Percentiles rank a stretch among this genome's conserved stretches.
Evolutionary conservation across 2,888 invertebrate genomes (phyloP).

Genomic region (Phorcus lineatus): DNA sequence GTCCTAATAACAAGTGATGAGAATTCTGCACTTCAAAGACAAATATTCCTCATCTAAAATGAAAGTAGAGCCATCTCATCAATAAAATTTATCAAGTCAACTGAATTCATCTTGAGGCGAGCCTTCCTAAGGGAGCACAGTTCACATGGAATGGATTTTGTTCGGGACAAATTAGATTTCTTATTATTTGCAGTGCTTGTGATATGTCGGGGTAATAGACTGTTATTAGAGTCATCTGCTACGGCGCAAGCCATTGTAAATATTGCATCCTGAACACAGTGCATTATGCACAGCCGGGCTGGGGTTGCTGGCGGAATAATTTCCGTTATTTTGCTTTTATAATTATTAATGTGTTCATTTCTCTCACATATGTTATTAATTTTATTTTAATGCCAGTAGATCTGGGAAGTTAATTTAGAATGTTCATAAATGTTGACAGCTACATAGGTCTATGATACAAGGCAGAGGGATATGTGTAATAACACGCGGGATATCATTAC

Average conservation of each 20-base stretch:
- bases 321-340: too few species aligned
- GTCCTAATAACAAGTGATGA: neutral
- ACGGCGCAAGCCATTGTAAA: neutral
- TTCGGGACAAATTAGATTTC: constrained; percentile 21
- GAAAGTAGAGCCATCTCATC: constrained; percentile 14
- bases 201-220: neutral
- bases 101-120: neutral
- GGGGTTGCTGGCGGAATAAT: too few species aligned
- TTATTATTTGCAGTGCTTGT: neutral
- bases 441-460: too few species aligned
- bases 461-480: too few species aligned
- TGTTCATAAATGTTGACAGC: too few species aligned
- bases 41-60: constrained; percentile 1
- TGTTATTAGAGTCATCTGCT: neutral
- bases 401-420: too few species aligned
- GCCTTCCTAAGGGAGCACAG: neutral
- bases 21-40: constrained; percentile 9
- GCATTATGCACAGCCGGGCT: too few species aligned
- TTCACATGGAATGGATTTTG: constrained; percentile 3
- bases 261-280: neutral
- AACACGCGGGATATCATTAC: too few species aligned
- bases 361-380: too few species aligned
- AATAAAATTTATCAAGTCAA: constrained; percentile 17
- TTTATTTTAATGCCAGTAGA: too few species aligned
- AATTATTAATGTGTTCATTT: too few species aligned